Percentiles rank a stretch among this genome's conserved stretches.
Conservation (phyloP, 2,797 vertebrate genomes). For the Hafferia zeledoni region DNA sequence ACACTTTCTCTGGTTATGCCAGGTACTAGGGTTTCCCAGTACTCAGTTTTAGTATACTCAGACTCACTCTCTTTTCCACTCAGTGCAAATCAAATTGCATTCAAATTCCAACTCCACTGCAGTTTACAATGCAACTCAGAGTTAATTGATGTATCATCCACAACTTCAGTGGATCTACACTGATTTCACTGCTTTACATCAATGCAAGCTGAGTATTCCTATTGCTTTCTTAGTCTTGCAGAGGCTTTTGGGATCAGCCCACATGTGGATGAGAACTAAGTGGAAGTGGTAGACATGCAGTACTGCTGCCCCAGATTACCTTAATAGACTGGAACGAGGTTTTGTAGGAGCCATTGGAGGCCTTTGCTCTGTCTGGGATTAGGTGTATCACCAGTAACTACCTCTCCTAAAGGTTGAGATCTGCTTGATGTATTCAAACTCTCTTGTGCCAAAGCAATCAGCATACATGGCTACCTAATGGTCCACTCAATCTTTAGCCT, state of each 20-base stretch:
- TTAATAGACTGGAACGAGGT: rapidly evolving
- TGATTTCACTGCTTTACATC: not conserved
- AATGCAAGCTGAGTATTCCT: not conserved
- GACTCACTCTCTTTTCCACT: not conserved
- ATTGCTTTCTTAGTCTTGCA: not conserved
- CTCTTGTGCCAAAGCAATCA: not conserved
- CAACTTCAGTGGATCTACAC: not conserved
- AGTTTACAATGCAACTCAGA: not conserved
- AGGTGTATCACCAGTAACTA: not conserved
- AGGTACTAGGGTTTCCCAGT: not conserved
- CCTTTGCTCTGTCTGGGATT: not conserved
- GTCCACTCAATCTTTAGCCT: not conserved
- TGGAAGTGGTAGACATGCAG: not conserved
- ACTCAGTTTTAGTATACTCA: not conserved
- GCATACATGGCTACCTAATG: not conserved
- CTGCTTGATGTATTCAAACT: not conserved
- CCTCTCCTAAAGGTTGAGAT: not conserved
- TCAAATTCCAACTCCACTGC: not conserved
- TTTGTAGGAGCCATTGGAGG: not conserved
- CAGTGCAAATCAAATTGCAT: not conserved
- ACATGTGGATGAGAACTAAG: not conserved
- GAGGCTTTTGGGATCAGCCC: not conserved
- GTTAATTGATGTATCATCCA: not conserved
- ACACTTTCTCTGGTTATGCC: not conserved
- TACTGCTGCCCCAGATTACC: not conserved